Conservation (phyloP, 1,140 invertebrate genomes). For the Drosophila ambigua region DNA sequence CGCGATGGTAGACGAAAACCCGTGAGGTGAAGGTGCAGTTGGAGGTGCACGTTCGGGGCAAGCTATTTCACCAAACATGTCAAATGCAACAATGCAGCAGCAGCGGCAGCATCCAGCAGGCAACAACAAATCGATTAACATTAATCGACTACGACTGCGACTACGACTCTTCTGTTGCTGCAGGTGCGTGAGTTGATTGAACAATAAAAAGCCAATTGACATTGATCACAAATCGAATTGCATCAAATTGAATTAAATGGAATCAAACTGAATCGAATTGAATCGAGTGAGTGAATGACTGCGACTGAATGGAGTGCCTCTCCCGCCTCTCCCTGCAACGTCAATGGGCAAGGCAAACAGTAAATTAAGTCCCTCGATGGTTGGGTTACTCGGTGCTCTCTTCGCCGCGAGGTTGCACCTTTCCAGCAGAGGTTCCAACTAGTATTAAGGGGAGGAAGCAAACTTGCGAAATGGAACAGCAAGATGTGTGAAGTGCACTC, state of each 20-base stretch:
- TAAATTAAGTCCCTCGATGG: no score
- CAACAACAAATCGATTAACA: conserved; percentile 33
- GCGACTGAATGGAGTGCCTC: no score
- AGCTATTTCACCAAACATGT: conserved; percentile 64
- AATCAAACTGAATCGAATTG: conserved; percentile 1
- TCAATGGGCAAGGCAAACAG: conserved; percentile 4
- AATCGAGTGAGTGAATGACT: not conserved
- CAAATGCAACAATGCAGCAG: conserved; percentile 43
- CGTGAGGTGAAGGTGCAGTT: not conserved
- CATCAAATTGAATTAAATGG: conserved; percentile 35
- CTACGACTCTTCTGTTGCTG: conserved; percentile 13
- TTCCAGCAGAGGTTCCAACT: no score
- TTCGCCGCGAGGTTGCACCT: no score
- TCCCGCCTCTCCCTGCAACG: conserved; percentile 7
- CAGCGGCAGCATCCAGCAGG: conserved; percentile 1
- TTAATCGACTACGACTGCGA: conserved; percentile 12
- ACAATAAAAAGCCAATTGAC: conserved; percentile 30
- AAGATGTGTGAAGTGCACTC: no score
- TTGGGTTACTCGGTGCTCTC: no score
- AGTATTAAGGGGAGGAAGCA: no score
- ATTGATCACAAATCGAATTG: conserved; percentile 46
- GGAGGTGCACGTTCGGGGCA: not conserved
- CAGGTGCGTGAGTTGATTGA: conserved; percentile 47
- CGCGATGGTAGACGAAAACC: not conserved
- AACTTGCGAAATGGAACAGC: no score